Conservation (phyloP, 1,140 invertebrate species). For the Ylistrum balloti region DNA sequence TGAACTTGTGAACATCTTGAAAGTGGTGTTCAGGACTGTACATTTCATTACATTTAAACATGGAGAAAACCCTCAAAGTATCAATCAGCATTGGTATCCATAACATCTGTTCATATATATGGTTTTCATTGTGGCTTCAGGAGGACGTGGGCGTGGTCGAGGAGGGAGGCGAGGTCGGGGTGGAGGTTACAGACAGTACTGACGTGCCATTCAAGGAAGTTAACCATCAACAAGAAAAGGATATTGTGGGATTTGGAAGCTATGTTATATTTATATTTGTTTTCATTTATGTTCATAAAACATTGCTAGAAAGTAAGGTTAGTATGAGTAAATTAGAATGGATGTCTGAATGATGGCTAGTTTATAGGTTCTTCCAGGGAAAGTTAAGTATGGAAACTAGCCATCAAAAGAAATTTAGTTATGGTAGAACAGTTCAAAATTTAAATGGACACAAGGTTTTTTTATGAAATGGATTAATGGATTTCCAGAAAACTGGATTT, state of each 20-base stretch:
- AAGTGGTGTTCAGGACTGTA: no score
- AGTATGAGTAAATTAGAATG: neutral
- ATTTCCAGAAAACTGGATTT: neutral
- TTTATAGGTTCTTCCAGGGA: no score
- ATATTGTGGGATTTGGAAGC: constrained; percentile 18
- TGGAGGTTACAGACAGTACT: constrained; percentile 1
- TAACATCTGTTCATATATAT: neutral
- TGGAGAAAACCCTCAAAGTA: no score
- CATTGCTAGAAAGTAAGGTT: neutral
- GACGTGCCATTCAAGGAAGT: neutral
- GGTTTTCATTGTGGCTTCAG: neutral
- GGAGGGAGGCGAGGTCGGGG: neutral
- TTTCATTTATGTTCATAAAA: neutral
- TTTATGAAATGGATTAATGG: neutral
- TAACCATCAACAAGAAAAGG: constrained; percentile 13
- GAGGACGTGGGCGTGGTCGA: neutral
- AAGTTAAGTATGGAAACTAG: neutral
- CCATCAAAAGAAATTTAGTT: no score
- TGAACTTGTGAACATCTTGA: no score
- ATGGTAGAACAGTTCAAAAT: neutral
- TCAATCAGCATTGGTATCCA: neutral
- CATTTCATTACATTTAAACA: no score
- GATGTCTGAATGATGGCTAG: no score
- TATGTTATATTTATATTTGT: neutral
- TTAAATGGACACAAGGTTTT: no score